Percentiles rank a stretch among this genome's conserved stretches.
Conservation (phyloP, 2,113 vertebrate genomes). For the Nothoprocta perdicaria region DNA sequence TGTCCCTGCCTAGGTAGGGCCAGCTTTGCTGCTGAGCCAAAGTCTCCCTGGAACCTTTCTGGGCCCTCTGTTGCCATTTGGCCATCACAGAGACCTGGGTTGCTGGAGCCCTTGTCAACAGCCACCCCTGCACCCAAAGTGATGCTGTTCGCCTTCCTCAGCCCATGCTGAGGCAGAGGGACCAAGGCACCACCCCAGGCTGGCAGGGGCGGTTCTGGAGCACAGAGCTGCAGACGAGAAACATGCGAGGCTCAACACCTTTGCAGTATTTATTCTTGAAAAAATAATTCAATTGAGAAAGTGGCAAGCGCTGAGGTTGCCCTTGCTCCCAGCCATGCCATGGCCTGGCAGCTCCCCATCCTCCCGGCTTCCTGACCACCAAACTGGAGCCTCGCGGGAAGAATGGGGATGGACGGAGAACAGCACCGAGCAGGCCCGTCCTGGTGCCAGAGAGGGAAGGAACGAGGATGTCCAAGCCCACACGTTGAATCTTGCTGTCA, state of each 20-base stretch:
- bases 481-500: background rate
- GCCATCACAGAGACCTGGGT: background rate
- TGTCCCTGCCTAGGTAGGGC: too few species aligned
- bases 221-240: accelerated
- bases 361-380: background rate
- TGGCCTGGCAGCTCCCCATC: accelerated
- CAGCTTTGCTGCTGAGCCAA: too few species aligned
- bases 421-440: accelerated
- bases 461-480: background rate
- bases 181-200: background rate
- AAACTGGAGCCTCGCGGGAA: accelerated
- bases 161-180: background rate
- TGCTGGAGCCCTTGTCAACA: background rate
- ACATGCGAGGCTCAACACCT: conserved; percentile 3
- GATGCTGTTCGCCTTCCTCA: too few species aligned
- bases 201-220: background rate
- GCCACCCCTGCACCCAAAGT: too few species aligned
- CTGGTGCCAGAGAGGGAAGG: accelerated
- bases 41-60: background rate
- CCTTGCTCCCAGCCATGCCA: background rate
- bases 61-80: background rate
- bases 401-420: accelerated
- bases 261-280: conserved; percentile 66
- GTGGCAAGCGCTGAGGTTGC: background rate
- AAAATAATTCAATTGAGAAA: conserved; percentile 61